A percentile compares a stretch with the other conserved stretches of the same genome.
These are phyloP conservation scores for Troides helena DNA, from an alignment of 2,888 invertebrate genomes.

Conservation along the genomic window DNA sequence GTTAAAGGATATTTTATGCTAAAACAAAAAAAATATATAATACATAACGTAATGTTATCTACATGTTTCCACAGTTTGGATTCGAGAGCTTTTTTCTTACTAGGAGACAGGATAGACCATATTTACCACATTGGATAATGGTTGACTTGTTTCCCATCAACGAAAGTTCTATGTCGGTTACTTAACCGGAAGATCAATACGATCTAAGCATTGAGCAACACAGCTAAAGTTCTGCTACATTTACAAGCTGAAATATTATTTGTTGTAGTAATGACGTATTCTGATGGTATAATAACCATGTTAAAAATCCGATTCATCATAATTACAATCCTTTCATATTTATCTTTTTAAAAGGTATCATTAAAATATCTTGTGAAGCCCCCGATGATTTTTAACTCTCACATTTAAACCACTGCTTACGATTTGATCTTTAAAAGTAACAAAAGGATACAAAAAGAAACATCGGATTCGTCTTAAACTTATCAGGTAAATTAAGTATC, in stretches of 20 bases:
- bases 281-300: background rate
- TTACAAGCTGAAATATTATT: too few relatives aligned
- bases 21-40: background rate
- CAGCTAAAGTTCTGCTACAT: too few relatives aligned
- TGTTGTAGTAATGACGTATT: too few relatives aligned
- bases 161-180: too few relatives aligned
- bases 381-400: background rate
- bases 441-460: conserved; percentile 12
- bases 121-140: too few relatives aligned
- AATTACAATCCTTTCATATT: background rate
- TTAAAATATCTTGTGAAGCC: background rate
- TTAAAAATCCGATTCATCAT: background rate
- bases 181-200: too few relatives aligned
- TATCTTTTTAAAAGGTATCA: background rate
- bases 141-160: too few relatives aligned
- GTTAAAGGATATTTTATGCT: background rate
- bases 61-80: too few relatives aligned
- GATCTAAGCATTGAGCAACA: too few relatives aligned
- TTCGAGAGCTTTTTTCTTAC: too few relatives aligned
- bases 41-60: too few relatives aligned
- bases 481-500: conserved; percentile 42
- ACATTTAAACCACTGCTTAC: background rate
- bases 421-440: conserved; percentile 1
- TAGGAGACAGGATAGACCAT: too few relatives aligned
- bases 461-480: conserved; percentile 16